These are phyloP conservation scores for Cyphomyrus plagiostoma DNA, from an alignment of 2,113 vertebrate genomes.

Conservation along the genomic window DNA sequence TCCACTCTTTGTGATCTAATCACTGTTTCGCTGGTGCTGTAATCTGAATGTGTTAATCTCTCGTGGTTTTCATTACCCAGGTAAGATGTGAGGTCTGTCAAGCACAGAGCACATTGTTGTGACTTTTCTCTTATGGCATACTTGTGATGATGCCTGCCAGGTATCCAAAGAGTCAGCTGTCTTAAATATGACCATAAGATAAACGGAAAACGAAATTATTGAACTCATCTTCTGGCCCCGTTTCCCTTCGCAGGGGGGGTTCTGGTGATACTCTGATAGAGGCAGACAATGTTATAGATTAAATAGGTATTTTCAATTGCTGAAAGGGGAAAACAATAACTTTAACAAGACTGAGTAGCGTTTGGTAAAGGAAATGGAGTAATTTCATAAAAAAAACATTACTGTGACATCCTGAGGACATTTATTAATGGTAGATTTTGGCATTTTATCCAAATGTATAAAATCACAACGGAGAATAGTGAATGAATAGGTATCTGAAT, in stretches of 20 bases:
- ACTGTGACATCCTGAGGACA: not conserved
- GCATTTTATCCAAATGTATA: not conserved
- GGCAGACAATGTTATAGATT: not conserved
- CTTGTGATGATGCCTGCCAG: not conserved
- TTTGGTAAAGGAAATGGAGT: not conserved
- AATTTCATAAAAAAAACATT: not conserved
- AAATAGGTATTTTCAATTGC: not conserved
- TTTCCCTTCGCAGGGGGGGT: not conserved
- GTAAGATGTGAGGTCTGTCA: not conserved
- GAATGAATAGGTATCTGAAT: not conserved
- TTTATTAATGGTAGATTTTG: not conserved
- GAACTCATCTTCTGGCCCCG: not conserved
- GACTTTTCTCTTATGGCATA: not conserved
- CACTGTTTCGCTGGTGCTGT: not conserved
- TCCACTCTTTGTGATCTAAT: not conserved
- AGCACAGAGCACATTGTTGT: not conserved
- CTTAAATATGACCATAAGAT: not conserved
- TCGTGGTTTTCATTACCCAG: not conserved
- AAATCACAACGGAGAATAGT: not conserved
- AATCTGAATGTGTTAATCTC: not conserved
- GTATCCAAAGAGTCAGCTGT: not conserved
- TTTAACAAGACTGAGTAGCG: not conserved
- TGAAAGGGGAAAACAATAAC: not conserved
- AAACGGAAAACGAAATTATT: not conserved
- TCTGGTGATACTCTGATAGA: not conserved